A percentile compares a stretch with the other conserved stretches of the same genome.
These are phyloP conservation scores for Elaphurus davidianus DNA, from an alignment of 2,113 vertebrate genomes.

Conservation along the genomic window DNA sequence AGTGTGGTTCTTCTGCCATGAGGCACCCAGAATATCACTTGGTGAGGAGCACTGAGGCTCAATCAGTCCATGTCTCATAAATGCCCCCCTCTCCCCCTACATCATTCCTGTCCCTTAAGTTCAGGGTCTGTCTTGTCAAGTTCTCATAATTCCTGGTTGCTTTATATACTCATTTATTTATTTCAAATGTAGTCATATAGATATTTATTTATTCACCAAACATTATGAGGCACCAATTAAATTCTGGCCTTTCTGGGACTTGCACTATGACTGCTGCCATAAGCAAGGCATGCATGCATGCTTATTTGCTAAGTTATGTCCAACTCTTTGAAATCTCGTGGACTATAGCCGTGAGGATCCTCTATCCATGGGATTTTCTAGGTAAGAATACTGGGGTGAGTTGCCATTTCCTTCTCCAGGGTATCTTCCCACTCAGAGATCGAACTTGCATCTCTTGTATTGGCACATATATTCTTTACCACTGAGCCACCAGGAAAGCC, in stretches of 20 bases:
- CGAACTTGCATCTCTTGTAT: not conserved
- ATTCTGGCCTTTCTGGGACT: not conserved
- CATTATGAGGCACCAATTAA: not conserved
- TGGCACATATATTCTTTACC: not conserved
- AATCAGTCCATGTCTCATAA: not conserved
- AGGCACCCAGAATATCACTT: not conserved
- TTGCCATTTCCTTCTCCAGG: not conserved
- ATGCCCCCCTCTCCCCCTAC: fast-evolving
- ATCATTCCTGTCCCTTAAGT: not conserved
- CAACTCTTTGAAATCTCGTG: not conserved
- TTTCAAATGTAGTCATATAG: not conserved
- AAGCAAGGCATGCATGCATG: not conserved
- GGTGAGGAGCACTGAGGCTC: not conserved
- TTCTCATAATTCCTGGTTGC: not conserved
- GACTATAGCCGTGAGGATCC: not conserved
- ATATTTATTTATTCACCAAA: not conserved
- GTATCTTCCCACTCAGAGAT: not conserved
- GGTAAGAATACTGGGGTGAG: not conserved
- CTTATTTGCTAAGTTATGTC: not conserved
- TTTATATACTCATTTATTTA: not conserved
- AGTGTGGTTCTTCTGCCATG: not conserved
- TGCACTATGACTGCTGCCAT: not conserved
- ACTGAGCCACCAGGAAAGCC: not conserved
- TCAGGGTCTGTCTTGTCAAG: not conserved
- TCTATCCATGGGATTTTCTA: not conserved